Base-by-base conservation (phyloP, 2,888 invertebrate species). In the Xylota segnis region DNA sequence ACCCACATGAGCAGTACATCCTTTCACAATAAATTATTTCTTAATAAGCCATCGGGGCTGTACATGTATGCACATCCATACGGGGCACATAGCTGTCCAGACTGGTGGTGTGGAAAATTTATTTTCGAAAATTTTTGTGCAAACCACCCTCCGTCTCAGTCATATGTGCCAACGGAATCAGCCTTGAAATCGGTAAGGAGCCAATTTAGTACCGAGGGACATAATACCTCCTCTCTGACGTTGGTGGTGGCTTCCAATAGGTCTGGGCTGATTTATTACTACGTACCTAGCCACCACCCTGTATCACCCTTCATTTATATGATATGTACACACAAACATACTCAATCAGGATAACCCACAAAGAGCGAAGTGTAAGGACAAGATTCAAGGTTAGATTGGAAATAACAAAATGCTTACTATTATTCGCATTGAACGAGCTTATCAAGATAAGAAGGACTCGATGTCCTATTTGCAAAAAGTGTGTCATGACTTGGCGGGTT, bases 311-410 rank as follows among this genome's bases (percentile, higher is more conserved):
- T 76, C 59, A 65, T 68, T 61, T 70, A 10, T 37, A 47, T 61
- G 34, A 34, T 23, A 37, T 50, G 34, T 65, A 52, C 45, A 66
- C 66, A 52, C 66, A 52, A 32, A 66, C 66, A 52, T 52, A 52
- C 56, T 63, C 54, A 16, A 71, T 71, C 61, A 71, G n/a, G 71
- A 78, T 63, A 50, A 58, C 72, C 78, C 58, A 56, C 78, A 56
- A n/a, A n/a, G 23, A 45, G 37, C n/a, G 14, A 50, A 65, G 65
- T 72, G 45, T 72, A 72, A 65, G 72, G 72, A 58, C 71, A 78
- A 47, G 32, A 78, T 56, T 71, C 54, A 63, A 45, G 56, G 61
- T 63, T 63, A 71, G 63, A 78, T 63, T 63, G 45, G 63, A 43
- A 34, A 6, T 4, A 6, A 34, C 6, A 37, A 37, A 70, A 59